A percentile compares a stretch with the other conserved stretches of the same genome.
phyloP scores from a whole-genome alignment of 2,797 vertebrate species.

The Lycodopsis pacificus region DNA sequence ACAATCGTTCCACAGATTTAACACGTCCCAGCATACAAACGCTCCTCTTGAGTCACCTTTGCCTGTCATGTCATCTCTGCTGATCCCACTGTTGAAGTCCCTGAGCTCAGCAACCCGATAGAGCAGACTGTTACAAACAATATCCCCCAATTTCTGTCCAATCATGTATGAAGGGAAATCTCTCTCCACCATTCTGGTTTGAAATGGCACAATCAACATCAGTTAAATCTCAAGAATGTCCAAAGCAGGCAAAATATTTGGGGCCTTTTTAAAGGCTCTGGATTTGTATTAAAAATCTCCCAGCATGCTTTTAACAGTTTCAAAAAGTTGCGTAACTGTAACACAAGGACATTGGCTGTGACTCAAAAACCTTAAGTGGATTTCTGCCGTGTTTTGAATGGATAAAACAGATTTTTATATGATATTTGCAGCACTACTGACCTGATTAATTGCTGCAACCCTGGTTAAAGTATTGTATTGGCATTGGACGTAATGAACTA shows the following conservation, averaged over 20 bases:
- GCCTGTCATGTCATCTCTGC: slow-evolving; percentile 55
- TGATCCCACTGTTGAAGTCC: slow-evolving; percentile 29
- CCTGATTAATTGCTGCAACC: neutral
- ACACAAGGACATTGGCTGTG: slow-evolving; percentile 12
- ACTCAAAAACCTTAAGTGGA: neutral
- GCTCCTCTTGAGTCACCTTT: slow-evolving; percentile 61
- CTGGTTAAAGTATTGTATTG: neutral
- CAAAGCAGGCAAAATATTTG: slow-evolving; percentile 14
- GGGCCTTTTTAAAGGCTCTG: slow-evolving; percentile 32
- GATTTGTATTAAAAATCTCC: slow-evolving; percentile 32
- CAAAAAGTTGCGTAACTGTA: slow-evolving; percentile 41
- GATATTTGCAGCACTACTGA: neutral
- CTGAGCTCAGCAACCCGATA: slow-evolving; percentile 39
- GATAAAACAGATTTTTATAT: neutral
- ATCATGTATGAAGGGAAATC: slow-evolving; percentile 31
- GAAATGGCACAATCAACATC: slow-evolving; percentile 34
- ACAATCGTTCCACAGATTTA: slow-evolving; percentile 54
- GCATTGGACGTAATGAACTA: neutral
- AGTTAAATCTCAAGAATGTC: slow-evolving; percentile 26
- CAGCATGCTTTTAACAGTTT: slow-evolving; percentile 35
- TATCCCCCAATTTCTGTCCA: slow-evolving; percentile 1
- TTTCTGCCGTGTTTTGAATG: neutral
- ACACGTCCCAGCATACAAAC: slow-evolving; percentile 30
- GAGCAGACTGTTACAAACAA: slow-evolving; percentile 27
- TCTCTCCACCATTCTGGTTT: slow-evolving; percentile 36